These are phyloP conservation scores for Thysanoteuthis rhombus DNA, from an alignment of 2,888 invertebrate species.

Conservation along the genomic window DNA sequence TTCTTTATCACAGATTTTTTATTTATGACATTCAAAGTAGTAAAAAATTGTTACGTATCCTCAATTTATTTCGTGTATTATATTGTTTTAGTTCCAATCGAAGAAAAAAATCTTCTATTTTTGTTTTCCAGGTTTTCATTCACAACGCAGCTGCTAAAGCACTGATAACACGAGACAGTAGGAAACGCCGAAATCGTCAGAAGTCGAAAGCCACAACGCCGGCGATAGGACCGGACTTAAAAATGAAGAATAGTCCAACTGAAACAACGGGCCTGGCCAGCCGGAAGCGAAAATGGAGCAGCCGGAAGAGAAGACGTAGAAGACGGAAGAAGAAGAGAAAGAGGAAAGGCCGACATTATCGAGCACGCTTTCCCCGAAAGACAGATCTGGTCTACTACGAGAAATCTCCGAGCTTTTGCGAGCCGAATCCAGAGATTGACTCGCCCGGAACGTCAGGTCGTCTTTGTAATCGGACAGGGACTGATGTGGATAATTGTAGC, in stretches of 20 bases:
- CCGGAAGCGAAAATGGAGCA: background rate
- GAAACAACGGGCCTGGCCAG: background rate
- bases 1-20: too few relatives aligned
- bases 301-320: background rate
- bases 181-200: constrained; percentile 40
- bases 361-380: background rate
- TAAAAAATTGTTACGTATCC: too few relatives aligned
- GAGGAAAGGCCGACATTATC: background rate
- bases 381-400: constrained; percentile 84
- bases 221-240: background rate
- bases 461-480: constrained; percentile 61
- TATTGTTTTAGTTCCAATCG: too few relatives aligned
- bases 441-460: constrained; percentile 63
- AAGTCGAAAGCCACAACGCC: background rate
- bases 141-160: constrained; percentile 47
- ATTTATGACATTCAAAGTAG: too few relatives aligned
- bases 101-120: background rate
- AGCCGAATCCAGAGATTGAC: constrained; percentile 61
- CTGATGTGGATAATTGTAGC: constrained; percentile 59
- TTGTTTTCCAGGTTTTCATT: constrained; percentile 48
- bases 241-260: background rate
- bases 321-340: background rate
- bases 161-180: background rate
- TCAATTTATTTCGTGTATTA: too few relatives aligned
- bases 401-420: constrained; percentile 94